Evolutionary conservation across 2,888 invertebrate genomes (phyloP), one percentile per base, ranked within the genome.

Genomic region (Sinopyrophorus schimmeli): DNA sequence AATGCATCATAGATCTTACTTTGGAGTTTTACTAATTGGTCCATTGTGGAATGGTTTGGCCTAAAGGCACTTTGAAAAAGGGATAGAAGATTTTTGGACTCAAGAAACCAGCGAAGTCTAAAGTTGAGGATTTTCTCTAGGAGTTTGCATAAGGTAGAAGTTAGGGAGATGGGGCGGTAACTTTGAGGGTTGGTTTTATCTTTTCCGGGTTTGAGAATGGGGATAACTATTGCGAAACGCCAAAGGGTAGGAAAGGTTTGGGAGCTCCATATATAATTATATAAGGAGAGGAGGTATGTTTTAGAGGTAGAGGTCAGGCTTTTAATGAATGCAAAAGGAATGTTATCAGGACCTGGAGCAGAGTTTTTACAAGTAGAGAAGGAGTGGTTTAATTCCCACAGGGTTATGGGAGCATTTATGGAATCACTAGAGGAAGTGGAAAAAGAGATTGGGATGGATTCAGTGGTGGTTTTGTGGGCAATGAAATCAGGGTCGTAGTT

Each of bases 161-260:
- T 31, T 15, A 31, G n/a, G n/a, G 31, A 31, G 3, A 31, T 16
- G 10, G 31, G 28, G 11, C 14, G 11, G 7, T 28, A 28, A n/a
- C n/a, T n/a, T n/a, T 5, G 17, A 31, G 2, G 16, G 2, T 15
- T 31, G 16, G n/a, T 17, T 9, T 7, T 16, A 5, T 1, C 1
- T 9, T 30, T 16, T 9, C 16, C 2, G 5, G 14, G 15, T 30
- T 30, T 30, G 2, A 30, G 3, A n/a, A 30, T 30, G 2, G 30
- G 30, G 2, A 30, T 5, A 14, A 30, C 16, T 11, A 30, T 15
- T 2, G 15, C 31, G 9, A 16, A 7, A 4, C 11, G 10, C 17
- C 31, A 31, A 10, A 4, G 10, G 5, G n/a, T 10, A 16, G 9
- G 31, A 17, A 12, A 31, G 15, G 7, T 15, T 4, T 17, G 31